A percentile compares a stretch with the other conserved stretches of the same genome.
phyloP scores from a whole-genome alignment of 2,797 vertebrate species.

The Sebastes matsubarae region DNA sequence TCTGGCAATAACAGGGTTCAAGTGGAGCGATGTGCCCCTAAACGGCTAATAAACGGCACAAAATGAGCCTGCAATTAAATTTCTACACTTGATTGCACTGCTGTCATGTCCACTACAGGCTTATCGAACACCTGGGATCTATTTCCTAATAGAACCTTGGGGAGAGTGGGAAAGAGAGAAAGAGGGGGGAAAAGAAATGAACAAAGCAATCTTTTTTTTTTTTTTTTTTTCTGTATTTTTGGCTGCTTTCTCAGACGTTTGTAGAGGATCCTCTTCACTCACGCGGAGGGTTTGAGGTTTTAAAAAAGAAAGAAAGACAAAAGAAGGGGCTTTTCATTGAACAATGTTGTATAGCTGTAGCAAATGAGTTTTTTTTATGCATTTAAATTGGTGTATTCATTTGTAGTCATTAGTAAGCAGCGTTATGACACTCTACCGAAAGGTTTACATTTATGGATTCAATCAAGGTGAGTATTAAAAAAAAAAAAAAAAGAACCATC shows the following conservation, averaged over 20 bases:
- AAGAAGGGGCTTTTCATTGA: conserved; percentile 36
- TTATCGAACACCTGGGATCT: conserved; percentile 89
- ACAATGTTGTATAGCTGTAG: conserved; percentile 23
- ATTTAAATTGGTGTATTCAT: conserved; percentile 49
- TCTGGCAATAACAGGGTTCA: conserved; percentile 87
- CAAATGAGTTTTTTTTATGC: conserved; percentile 38
- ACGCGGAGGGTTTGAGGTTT: conserved; percentile 36
- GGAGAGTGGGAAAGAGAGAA: conserved; percentile 73
- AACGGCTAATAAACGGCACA: conserved; percentile 87
- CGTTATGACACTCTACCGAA: conserved; percentile 30
- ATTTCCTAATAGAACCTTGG: conserved; percentile 85
- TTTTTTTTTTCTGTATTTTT: conserved; percentile 44
- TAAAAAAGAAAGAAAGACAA: conserved; percentile 33
- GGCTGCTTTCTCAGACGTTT: conserved; percentile 65
- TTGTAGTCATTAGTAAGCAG: conserved; percentile 51
- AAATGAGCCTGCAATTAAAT: conserved; percentile 91
- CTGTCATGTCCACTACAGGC: conserved; percentile 89
- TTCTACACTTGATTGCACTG: conserved; percentile 90
- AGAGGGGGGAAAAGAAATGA: conserved; percentile 50
- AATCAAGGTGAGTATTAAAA: conserved; percentile 28
- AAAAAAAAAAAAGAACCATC: not conserved
- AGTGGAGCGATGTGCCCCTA: conserved; percentile 87
- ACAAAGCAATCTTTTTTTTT: conserved; percentile 74
- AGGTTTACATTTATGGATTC: conserved; percentile 35
- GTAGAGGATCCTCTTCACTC: conserved; percentile 58